phyloP scores from a whole-genome alignment of 2,797 vertebrate species.

The Chelon auratus region DNA sequence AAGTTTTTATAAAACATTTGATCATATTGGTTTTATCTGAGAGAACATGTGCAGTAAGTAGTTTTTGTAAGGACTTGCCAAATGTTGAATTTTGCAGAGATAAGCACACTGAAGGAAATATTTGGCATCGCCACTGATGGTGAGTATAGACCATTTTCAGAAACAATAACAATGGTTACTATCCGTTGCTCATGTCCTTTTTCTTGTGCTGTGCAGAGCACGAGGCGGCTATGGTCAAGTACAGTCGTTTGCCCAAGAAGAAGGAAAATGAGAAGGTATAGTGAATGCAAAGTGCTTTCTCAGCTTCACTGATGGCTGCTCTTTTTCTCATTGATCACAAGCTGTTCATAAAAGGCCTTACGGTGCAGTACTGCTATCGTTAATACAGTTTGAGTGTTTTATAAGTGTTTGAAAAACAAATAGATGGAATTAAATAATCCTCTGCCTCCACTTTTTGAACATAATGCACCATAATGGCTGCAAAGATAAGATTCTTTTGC shows the following conservation, averaged over 20 bases:
- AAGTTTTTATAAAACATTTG: not conserved
- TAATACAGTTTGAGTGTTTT: conserved; percentile 42
- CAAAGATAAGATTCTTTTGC: conserved; percentile 23
- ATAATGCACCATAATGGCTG: not conserved
- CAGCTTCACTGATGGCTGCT: conserved; percentile 17
- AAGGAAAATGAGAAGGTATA: conserved; percentile 95
- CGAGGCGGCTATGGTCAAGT: conserved; percentile 97
- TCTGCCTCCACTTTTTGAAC: conserved; percentile 6
- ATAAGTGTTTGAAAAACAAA: conserved; percentile 28
- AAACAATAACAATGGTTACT: conserved; percentile 2
- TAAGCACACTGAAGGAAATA: conserved; percentile 97
- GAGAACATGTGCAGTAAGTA: not conserved
- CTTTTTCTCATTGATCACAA: conserved; percentile 24
- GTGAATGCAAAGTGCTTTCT: conserved; percentile 26
- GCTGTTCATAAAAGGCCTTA: conserved; percentile 17
- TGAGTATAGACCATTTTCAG: conserved; percentile 70
- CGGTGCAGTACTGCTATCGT: conserved; percentile 16
- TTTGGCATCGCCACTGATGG: conserved; percentile 94
- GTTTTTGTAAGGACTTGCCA: conserved; percentile 7
- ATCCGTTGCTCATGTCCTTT: conserved; percentile 9
- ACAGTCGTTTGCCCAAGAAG: conserved; percentile 96
- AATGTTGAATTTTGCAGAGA: conserved; percentile 87
- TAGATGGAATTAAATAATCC: conserved; percentile 24
- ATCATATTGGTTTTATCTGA: not conserved
- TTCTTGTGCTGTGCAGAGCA: conserved; percentile 85